These are phyloP conservation scores for Dryas iulia DNA, from an alignment of 1,140 invertebrate genomes.

Conservation along the genomic window DNA sequence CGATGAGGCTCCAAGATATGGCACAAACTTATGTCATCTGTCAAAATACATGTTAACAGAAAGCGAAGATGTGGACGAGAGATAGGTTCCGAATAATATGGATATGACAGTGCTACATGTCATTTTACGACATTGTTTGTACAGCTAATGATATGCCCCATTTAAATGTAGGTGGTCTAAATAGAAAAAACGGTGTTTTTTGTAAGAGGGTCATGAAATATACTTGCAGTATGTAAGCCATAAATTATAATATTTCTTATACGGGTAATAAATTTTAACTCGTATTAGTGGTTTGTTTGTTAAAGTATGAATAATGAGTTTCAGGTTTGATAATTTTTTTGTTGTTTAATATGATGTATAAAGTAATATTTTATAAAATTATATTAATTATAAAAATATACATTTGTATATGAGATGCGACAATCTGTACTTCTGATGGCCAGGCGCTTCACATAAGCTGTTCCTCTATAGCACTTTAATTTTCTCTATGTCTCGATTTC, in stretches of 20 bases:
- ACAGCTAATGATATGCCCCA: slow-evolving; percentile 67
- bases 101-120: slow-evolving; percentile 67
- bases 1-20: slow-evolving; percentile 48
- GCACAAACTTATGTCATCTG: slow-evolving; percentile 78
- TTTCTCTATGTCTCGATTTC: too few species aligned
- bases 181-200: slow-evolving; percentile 38
- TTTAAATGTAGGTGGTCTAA: slow-evolving; percentile 73
- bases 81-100: slow-evolving; percentile 52
- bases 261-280: slow-evolving; percentile 1
- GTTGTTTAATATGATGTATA: background rate
- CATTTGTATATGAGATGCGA: background rate
- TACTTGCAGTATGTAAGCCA: background rate
- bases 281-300: background rate
- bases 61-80: slow-evolving; percentile 40
- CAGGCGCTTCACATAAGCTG: background rate
- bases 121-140: slow-evolving; percentile 74
- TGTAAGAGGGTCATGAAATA: background rate
- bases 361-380: background rate
- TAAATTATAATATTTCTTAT: slow-evolving; percentile 1
- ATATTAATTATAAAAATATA: background rate
- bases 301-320: background rate
- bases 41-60: slow-evolving; percentile 79
- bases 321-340: background rate
- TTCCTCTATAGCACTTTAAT: background rate
- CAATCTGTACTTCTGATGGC: too few species aligned